Evolutionary conservation across 2,888 invertebrate species (phyloP).

Genomic region (Philopedon plagiatum): DNA sequence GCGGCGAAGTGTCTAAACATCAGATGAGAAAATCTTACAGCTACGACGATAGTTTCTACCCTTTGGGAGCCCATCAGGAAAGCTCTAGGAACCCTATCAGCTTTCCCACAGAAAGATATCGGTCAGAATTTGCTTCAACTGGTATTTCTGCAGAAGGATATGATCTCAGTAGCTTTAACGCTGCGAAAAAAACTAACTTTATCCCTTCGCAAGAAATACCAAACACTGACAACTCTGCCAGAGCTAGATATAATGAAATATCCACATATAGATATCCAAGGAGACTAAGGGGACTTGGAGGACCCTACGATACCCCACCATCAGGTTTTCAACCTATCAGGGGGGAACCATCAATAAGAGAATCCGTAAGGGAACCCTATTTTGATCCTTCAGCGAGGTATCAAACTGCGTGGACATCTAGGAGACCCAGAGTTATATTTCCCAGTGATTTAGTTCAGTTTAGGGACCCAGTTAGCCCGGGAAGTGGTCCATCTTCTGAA

Average conservation of each 20-base stretch:
- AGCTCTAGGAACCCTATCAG: slow-evolving; percentile 51
- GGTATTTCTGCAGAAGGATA: slow-evolving; percentile 52
- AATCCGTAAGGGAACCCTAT: slow-evolving; percentile 57
- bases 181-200: slow-evolving; percentile 18
- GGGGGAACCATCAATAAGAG: background rate
- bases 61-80: slow-evolving; percentile 6
- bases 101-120: slow-evolving; percentile 57
- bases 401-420: slow-evolving; percentile 60
- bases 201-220: slow-evolving; percentile 35
- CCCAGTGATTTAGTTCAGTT: slow-evolving; percentile 68
- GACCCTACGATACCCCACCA: slow-evolving; percentile 44
- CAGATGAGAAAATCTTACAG: slow-evolving; percentile 56
- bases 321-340: slow-evolving; percentile 31
- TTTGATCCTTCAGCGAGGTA: slow-evolving; percentile 60
- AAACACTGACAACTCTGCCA: slow-evolving; percentile 27
- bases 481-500: slow-evolving; percentile 52
- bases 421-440: slow-evolving; percentile 68
- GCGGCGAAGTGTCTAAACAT: background rate
- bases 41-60: slow-evolving; percentile 53
- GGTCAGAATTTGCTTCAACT: slow-evolving; percentile 59
- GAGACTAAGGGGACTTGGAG: slow-evolving; percentile 44
- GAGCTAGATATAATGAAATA: slow-evolving; percentile 38
- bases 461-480: slow-evolving; percentile 59
- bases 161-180: slow-evolving; percentile 27
- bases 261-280: slow-evolving; percentile 44